phyloP scores from a whole-genome alignment of 2,888 invertebrate species.

The Acholoe squamosa region DNA sequence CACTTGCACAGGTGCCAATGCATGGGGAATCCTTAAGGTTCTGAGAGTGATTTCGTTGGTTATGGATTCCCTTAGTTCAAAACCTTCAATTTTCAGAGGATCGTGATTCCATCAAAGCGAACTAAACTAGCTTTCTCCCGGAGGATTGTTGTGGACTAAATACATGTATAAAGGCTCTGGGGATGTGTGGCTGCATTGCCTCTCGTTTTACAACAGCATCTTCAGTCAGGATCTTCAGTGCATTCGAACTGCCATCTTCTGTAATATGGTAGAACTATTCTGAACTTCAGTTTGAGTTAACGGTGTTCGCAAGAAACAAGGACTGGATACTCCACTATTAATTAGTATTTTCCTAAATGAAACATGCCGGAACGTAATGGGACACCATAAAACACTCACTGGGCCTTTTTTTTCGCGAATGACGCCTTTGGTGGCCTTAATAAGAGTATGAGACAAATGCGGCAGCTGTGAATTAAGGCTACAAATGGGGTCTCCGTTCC shows the following conservation, averaged over 20 bases:
- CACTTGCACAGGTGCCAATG: too few relatives aligned
- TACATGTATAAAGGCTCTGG: too few relatives aligned
- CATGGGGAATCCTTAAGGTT: too few relatives aligned
- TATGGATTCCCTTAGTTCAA: too few relatives aligned
- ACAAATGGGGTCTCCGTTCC: not conserved
- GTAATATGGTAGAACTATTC: not conserved
- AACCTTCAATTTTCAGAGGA: too few relatives aligned
- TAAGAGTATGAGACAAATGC: not conserved
- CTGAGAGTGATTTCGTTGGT: too few relatives aligned
- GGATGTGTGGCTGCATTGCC: too few relatives aligned
- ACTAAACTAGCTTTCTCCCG: too few relatives aligned
- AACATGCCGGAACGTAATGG: slow-evolving; percentile 2
- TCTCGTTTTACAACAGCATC: too few relatives aligned
- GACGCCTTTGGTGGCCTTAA: not conserved
- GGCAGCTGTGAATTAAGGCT: not conserved
- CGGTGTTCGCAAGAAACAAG: not conserved
- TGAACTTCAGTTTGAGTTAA: not conserved
- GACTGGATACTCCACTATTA: not conserved
- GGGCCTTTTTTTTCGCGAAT: not conserved
- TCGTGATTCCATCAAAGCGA: too few relatives aligned
- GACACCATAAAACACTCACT: not conserved
- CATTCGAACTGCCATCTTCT: not conserved
- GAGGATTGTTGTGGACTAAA: too few relatives aligned
- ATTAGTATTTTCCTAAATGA: not conserved
- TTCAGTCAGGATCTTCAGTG: too few relatives aligned